phyloP scores from a whole-genome alignment of 2,113 vertebrate genomes.

The Colaptes auratus region DNA sequence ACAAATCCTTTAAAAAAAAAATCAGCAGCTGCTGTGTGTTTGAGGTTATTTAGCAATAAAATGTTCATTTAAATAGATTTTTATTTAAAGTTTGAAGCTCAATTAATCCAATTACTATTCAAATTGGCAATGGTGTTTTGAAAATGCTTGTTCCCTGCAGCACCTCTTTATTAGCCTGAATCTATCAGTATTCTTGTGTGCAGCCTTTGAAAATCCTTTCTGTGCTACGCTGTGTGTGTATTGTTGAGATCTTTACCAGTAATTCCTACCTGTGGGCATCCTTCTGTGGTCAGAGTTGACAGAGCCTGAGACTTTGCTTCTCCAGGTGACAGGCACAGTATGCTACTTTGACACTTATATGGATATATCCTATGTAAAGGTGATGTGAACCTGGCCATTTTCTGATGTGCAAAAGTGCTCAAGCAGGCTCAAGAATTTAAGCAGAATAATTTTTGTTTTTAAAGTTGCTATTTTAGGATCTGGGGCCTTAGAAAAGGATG shows the following conservation, averaged over 20 bases:
- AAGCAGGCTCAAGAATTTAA: not conserved
- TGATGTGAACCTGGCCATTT: not conserved
- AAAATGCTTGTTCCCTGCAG: not conserved
- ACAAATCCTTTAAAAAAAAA: not conserved
- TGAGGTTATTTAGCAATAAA: not conserved
- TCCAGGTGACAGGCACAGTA: not conserved
- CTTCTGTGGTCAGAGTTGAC: not conserved
- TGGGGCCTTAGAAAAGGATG: not conserved
- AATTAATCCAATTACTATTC: not conserved
- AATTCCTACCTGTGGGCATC: not conserved
- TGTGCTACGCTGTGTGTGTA: not conserved
- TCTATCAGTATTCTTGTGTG: not conserved
- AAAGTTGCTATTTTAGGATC: not conserved
- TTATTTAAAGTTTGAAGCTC: not conserved
- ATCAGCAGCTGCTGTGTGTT: not conserved
- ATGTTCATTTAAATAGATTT: not conserved
- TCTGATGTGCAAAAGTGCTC: not conserved
- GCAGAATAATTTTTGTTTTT: not conserved
- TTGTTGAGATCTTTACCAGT: not conserved
- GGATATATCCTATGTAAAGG: not conserved
- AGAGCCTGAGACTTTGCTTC: not conserved
- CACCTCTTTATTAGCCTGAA: not conserved
- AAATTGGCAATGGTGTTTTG: not conserved
- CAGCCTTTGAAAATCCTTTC: not conserved
- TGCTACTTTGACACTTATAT: not conserved